A percentile compares a stretch with the other conserved stretches of the same genome.
These are phyloP conservation scores for Triplophysa yarkandensis DNA, from an alignment of 2,797 vertebrate genomes.

Conservation along the genomic window DNA sequence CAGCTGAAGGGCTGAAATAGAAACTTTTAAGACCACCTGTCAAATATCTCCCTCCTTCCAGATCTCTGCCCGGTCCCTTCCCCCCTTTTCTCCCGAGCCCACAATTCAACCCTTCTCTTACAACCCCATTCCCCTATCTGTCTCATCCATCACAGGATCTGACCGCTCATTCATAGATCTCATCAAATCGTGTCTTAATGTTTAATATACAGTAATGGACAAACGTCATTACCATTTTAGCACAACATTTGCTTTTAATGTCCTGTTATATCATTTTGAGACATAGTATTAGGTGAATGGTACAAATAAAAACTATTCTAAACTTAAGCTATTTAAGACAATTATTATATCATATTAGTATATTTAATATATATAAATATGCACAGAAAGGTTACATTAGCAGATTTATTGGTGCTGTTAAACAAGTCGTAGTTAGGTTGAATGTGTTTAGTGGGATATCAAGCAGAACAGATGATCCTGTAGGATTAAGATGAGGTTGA, in stretches of 20 bases:
- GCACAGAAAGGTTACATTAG: no score
- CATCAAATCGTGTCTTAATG: slow-evolving; percentile 6
- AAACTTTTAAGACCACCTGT: slow-evolving; percentile 57
- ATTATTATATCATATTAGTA: no score
- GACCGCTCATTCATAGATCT: slow-evolving; percentile 27
- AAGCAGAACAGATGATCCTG: slow-evolving; percentile 16
- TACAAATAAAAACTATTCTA: no score
- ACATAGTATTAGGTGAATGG: no score
- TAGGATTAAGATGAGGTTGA: slow-evolving; percentile 4
- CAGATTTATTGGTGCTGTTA: no score
- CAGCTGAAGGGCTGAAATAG: slow-evolving; percentile 45
- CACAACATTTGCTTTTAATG: no score
- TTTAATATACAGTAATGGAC: no score
- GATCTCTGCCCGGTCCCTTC: slow-evolving; percentile 37
- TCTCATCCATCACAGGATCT: slow-evolving; percentile 29
- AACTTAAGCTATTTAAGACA: no score
- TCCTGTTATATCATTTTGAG: slow-evolving; percentile 10
- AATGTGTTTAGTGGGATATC: slow-evolving; percentile 56
- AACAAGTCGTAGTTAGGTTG: no score
- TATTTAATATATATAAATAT: no score
- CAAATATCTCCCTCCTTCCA: slow-evolving; percentile 35
- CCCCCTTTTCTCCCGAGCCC: not conserved
- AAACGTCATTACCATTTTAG: no score
- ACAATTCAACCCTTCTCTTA: slow-evolving; percentile 23
- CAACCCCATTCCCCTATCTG: slow-evolving; percentile 19